A percentile compares a stretch with the other conserved stretches of the same genome.
phyloP scores from a whole-genome alignment of 2,888 invertebrate genomes.

The Eupsilia transversa region DNA sequence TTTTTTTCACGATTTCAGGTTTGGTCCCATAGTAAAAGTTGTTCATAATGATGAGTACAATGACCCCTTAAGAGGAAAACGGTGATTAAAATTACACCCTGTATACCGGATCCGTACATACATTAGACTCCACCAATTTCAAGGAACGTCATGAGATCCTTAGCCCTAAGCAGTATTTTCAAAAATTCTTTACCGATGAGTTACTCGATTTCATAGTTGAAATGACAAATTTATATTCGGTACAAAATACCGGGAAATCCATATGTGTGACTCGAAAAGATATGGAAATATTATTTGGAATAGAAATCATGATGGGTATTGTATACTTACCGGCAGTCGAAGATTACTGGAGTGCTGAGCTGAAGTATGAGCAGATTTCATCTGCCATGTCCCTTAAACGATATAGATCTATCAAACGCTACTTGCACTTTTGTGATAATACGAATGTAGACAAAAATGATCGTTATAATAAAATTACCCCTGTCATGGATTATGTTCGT shows the following conservation, averaged over 20 bases:
- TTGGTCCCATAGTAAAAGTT: too few relatives aligned
- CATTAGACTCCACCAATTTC: background rate
- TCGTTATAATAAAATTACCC: slow-evolving; percentile 18
- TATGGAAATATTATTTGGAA: slow-evolving; percentile 4
- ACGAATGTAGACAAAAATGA: slow-evolving; percentile 31
- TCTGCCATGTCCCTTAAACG: background rate
- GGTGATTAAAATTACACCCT: too few relatives aligned
- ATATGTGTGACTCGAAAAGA: slow-evolving; percentile 7
- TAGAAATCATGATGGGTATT: background rate
- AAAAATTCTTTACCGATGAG: slow-evolving; percentile 26
- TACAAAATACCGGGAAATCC: slow-evolving; percentile 9
- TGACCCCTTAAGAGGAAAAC: too few relatives aligned
- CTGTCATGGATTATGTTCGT: slow-evolving; percentile 29
- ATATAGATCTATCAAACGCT: too few relatives aligned
- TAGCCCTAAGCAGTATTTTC: slow-evolving; percentile 19
- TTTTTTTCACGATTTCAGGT: too few relatives aligned
- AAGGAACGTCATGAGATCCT: slow-evolving; percentile 15
- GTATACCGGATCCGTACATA: slow-evolving; percentile 24
- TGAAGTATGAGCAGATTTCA: slow-evolving; percentile 2
- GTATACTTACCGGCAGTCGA: slow-evolving; percentile 9
- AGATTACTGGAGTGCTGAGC: slow-evolving; percentile 11
- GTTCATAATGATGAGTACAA: too few relatives aligned
- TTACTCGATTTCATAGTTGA: slow-evolving; percentile 19
- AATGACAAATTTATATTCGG: slow-evolving; percentile 29
- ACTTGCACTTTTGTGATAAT: slow-evolving; percentile 36